Evolutionary conservation across 1,140 invertebrate species (phyloP).

Genomic region (Lepidurus apus): DNA sequence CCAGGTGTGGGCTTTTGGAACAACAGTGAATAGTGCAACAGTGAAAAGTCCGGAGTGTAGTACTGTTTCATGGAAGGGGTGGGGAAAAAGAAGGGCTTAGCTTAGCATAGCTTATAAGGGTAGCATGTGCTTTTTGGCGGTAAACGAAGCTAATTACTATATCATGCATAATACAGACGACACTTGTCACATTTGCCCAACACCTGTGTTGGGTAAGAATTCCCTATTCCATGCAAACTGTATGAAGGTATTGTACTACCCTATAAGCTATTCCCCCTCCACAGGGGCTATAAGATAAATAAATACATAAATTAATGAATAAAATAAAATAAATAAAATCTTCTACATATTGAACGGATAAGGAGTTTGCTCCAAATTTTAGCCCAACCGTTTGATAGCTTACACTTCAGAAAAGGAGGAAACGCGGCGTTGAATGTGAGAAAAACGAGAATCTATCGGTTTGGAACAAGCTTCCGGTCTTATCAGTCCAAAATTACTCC

Average conservation of each 20-base stretch:
- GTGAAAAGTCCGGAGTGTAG: neutral
- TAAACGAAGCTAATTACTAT: constrained; percentile 26
- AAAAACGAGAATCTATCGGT: constrained; percentile 23
- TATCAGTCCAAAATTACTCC: constrained; percentile 8
- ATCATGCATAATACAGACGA: constrained; percentile 28
- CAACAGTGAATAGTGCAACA: neutral
- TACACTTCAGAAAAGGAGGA: constrained; percentile 9
- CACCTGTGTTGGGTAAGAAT: neutral
- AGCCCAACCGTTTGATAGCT: neutral
- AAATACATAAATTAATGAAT: too few relatives aligned
- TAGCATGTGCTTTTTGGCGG: neutral
- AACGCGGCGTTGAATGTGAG: constrained; percentile 18
- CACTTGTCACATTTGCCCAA: constrained; percentile 7
- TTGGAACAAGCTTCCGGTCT: constrained; percentile 1
- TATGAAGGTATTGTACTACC: neutral
- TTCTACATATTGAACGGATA: too few relatives aligned
- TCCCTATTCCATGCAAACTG: neutral
- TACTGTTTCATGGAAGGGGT: neutral
- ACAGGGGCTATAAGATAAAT: too few relatives aligned
- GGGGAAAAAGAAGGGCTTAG: neutral
- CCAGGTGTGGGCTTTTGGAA: neutral
- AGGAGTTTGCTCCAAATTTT: too few relatives aligned
- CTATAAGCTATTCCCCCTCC: neutral
- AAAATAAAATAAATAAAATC: too few relatives aligned
- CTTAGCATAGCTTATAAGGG: neutral